Conservation (phyloP, 2,797 vertebrate genomes). For the Telmatherina bonti region DNA sequence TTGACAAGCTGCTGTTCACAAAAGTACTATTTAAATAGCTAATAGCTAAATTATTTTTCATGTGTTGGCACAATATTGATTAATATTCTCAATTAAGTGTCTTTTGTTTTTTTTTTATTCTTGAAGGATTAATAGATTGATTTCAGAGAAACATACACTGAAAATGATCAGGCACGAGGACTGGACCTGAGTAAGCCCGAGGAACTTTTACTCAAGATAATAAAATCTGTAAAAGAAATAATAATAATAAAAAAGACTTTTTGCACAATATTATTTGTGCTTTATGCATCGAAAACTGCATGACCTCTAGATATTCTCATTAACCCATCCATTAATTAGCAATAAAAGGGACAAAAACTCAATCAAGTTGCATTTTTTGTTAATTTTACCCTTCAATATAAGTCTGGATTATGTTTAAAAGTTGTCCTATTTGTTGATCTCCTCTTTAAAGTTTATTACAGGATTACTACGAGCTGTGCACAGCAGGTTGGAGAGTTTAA, state of each 20-base stretch:
- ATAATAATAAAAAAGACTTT: neutral
- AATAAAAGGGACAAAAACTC: too few species aligned
- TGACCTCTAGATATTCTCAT: neutral
- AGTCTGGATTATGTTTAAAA: neutral
- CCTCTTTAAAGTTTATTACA: conserved; percentile 20
- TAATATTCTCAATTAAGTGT: neutral
- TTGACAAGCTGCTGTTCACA: neutral
- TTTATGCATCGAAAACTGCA: neutral
- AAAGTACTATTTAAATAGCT: neutral
- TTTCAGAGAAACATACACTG: neutral
- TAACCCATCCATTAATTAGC: neutral
- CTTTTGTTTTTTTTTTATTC: neutral
- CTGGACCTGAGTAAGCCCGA: neutral
- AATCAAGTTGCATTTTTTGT: too few species aligned
- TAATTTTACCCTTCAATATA: neutral
- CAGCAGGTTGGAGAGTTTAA: conserved; percentile 22
- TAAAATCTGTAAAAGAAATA: neutral
- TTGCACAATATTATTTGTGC: neutral
- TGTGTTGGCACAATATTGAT: neutral
- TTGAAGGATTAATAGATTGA: neutral
- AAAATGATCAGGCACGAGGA: neutral
- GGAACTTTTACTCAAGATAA: neutral
- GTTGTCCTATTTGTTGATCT: neutral
- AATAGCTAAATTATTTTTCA: neutral
- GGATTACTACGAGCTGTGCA: conserved; percentile 28